Percentiles rank a stretch among this genome's conserved stretches.
Conservation (phyloP, 2,113 vertebrate genomes). For the Ciconia stormi region DNA sequence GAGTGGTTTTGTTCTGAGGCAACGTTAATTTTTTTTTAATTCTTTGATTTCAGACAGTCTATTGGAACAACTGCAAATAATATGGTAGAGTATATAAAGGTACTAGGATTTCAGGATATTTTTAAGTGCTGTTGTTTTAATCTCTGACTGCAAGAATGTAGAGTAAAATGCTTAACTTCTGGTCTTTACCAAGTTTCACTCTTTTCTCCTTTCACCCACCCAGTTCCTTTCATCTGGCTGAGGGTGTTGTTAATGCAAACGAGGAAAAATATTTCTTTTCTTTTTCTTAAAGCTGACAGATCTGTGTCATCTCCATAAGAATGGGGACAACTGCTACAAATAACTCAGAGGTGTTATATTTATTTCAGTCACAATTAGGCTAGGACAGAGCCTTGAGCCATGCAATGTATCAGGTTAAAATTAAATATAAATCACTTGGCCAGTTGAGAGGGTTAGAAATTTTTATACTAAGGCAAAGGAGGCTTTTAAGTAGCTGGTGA, state of each 20-base stretch:
- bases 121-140: neutral
- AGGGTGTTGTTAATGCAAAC: neutral
- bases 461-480: neutral
- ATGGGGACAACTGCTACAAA: slow-evolving; percentile 24
- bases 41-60: neutral
- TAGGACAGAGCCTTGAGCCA: slow-evolving; percentile 40
- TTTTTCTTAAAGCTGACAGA: slow-evolving; percentile 8
- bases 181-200: neutral
- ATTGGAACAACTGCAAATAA: neutral
- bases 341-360: neutral
- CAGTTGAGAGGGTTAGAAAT: neutral
- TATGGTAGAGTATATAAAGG: neutral
- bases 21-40: neutral
- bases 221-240: neutral
- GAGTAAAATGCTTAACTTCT: neutral
- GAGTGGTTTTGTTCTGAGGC: neutral
- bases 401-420: neutral
- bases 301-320: neutral
- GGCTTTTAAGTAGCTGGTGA: neutral
- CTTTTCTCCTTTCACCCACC: neutral
- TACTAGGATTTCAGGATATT: neutral
- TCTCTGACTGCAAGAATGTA: neutral
- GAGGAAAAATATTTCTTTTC: neutral
- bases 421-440: neutral
- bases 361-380: slow-evolving; percentile 24